Conservation (phyloP, 2,797 vertebrate species). For the Gorsachius magnificus region DNA sequence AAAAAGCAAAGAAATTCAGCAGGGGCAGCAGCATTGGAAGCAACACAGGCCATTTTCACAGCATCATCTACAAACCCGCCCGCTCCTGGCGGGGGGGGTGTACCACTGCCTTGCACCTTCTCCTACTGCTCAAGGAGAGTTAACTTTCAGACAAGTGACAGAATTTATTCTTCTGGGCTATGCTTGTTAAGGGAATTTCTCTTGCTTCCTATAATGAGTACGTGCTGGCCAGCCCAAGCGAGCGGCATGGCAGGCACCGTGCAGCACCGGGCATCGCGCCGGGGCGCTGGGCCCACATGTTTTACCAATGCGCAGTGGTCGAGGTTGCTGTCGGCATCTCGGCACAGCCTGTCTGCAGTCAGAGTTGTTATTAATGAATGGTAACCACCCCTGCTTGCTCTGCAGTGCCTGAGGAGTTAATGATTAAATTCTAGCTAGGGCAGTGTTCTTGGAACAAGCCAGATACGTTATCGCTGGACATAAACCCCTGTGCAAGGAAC, state of each 20-base stretch:
- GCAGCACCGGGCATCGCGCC: rapidly evolving
- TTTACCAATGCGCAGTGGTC: rapidly evolving
- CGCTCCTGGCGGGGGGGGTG: rapidly evolving
- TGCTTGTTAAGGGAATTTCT: not conserved
- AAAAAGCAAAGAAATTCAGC: not conserved
- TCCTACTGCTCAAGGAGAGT: not conserved
- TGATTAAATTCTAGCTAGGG: not conserved
- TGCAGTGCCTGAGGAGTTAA: not conserved
- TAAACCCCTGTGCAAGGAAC: not conserved
- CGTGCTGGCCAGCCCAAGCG: rapidly evolving
- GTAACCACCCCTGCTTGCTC: not conserved
- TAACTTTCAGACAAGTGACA: not conserved
- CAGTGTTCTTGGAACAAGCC: not conserved
- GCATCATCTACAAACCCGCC: not conserved
- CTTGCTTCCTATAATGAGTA: not conserved
- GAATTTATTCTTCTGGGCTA: not conserved
- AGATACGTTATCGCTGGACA: rapidly evolving
- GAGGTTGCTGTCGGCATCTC: not conserved
- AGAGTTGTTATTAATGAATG: not conserved
- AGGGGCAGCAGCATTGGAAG: not conserved
- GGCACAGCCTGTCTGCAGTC: not conserved
- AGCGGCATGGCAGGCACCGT: rapidly evolving
- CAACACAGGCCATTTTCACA: not conserved
- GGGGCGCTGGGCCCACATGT: rapidly evolving
- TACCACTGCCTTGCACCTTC: rapidly evolving